phyloP scores from a whole-genome alignment of 2,888 invertebrate species.

The Antitype chi region DNA sequence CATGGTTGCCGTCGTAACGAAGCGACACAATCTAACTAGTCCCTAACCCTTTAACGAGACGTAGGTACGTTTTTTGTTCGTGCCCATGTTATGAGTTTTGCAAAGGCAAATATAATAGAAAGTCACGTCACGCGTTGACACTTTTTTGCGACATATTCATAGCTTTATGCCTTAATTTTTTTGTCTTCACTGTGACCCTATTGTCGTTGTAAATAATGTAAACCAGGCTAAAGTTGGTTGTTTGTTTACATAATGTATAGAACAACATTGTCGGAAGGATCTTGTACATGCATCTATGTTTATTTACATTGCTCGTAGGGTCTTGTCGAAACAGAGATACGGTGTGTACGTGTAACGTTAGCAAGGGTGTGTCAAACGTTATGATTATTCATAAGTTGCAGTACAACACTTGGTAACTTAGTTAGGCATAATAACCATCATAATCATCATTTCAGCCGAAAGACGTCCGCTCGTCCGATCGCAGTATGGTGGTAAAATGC shows the following conservation, averaged over 20 bases:
- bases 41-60: slow-evolving; percentile 53
- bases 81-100: slow-evolving; percentile 58
- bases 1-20: not conserved
- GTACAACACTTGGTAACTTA: slow-evolving; percentile 10
- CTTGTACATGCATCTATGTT: slow-evolving; percentile 17
- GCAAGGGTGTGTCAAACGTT: slow-evolving; percentile 33
- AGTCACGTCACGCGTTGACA: slow-evolving; percentile 64
- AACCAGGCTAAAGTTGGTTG: slow-evolving; percentile 33
- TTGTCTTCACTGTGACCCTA: slow-evolving; percentile 54
- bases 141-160: slow-evolving; percentile 64
- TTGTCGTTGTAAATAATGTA: slow-evolving; percentile 62
- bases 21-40: slow-evolving; percentile 30
- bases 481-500: too few relatives aligned
- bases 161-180: slow-evolving; percentile 64
- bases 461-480: too few relatives aligned
- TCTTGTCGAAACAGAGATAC: slow-evolving; percentile 40
- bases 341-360: slow-evolving; percentile 7
- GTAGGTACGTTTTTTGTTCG: slow-evolving; percentile 59
- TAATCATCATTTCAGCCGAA: too few relatives aligned
- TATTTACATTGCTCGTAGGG: slow-evolving; percentile 35
- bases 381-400: slow-evolving; percentile 52
- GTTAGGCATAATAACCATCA: not conserved
- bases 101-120: slow-evolving; percentile 63
- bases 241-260: slow-evolving; percentile 45
- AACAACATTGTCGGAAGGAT: slow-evolving; percentile 20